Evolutionary conservation across 2,113 vertebrate genomes (phyloP), one percentile per base, ranked within the genome.

Genomic region (Scopus umbretta): DNA sequence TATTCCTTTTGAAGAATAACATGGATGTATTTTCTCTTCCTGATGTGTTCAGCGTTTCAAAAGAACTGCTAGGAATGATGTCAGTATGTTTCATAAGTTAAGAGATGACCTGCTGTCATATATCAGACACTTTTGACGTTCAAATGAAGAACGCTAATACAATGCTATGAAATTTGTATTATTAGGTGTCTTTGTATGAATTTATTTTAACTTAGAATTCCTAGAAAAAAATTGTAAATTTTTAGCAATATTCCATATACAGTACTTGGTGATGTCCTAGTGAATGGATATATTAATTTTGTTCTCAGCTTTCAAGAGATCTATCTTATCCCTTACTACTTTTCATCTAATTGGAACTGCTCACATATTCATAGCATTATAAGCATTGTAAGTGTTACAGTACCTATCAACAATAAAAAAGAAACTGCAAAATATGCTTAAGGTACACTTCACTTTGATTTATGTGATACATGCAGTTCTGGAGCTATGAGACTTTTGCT

Each of bases 401-500:
- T 47, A 82, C 38, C 76, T 87, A 65, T 72, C 78, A 80, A 72
- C 66, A 87, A 68, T 49, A 42, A 82, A 88, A 92, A 91, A 65
- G 50, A 56, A 43, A 80, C 49, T 87, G 45, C 18, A 91, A 81
- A 79, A 95, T 22, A 14, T 55, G 71, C 76, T 96, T 79, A 91
- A 91, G 62, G 76, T 89, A 85, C 25, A 80, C 23, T 94, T 95
- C 68, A 95, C n/a, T 87, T 92, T 94, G 86, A 97, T 97, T 96
- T 94, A 97, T 94, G 90, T 27, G 70, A 83, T 81, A 43, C 42
- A 53, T 20, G 12, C 47, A 85, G 49, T 78, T 92, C 53, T 97
- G 88, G 87, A 97, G 71, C 89, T 66, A 68, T 42, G 86, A 94
- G 91, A 91, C 73, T 85, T 94, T 81, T 92, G 32, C 74, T 97